Percentiles rank a stretch among this genome's conserved stretches.
phyloP scores from a whole-genome alignment of 64 coral and sea anemone species.

The Montipora foliosa region DNA sequence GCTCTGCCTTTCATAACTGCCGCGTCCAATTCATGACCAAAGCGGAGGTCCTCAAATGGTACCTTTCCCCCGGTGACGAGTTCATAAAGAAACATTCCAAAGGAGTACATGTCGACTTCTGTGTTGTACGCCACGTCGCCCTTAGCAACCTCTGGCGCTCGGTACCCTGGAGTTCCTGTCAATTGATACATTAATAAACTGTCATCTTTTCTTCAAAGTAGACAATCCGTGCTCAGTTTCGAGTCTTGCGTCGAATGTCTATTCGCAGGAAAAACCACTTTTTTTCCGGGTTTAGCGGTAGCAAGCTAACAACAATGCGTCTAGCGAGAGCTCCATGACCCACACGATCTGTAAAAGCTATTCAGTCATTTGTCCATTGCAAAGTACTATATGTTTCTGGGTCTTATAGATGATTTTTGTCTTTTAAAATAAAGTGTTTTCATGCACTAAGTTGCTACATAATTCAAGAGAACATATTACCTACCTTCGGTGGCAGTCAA shows the following conservation, averaged over 20 bases:
- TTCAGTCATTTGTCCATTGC: no score
- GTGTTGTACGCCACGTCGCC: conserved; percentile 92
- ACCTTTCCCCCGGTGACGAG: conserved; percentile 87
- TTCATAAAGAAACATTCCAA: conserved; percentile 96
- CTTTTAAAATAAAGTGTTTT: no score
- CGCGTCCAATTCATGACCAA: conserved; percentile 85
- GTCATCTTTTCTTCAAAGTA: no score
- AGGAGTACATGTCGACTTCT: conserved; percentile 95
- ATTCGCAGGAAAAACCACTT: no score
- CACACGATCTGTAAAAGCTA: no score
- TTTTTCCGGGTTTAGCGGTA: no score
- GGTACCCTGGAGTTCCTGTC: conserved; percentile 82
- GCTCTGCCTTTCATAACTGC: conserved; percentile 86
- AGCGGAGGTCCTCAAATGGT: conserved; percentile 95
- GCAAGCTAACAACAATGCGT: no score
- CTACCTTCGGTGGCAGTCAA: conserved; percentile 91
- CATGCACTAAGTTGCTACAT: neutral
- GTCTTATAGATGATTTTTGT: no score
- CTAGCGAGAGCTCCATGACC: no score
- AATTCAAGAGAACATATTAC: neutral
- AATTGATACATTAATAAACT: neutral
- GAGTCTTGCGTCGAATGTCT: no score
- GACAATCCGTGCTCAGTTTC: no score
- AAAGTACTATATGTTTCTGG: no score
- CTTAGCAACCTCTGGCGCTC: conserved; percentile 92